Evolutionary conservation across 1,140 invertebrate species (phyloP), one percentile per base, ranked within the genome.

Genomic region (Atta cephalotes): DNA sequence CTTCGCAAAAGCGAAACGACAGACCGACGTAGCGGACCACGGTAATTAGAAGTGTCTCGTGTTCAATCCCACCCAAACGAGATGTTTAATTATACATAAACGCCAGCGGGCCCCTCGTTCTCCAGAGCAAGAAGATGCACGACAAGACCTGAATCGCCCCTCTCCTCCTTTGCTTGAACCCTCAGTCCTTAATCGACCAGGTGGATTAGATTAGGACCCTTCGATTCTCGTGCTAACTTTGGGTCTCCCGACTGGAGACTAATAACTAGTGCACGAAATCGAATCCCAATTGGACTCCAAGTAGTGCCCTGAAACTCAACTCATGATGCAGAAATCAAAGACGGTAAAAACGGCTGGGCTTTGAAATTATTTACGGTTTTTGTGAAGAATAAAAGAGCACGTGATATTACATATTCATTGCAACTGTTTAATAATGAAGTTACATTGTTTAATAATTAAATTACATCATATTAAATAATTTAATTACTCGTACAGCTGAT

Each of bases 181-280:
- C 66, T 81, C 56, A 78, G 84, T 82, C 88, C 92, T 93, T 93
- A 92, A 93, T 93, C 91, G 90, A 51, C 77, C 85, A 89, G 81
- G 89, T 87, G 91, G 91, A 93, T 93, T 93, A 92, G 93, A 93
- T 94, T 94, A 92, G 93, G 90, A 92, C 92, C 77, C 90, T 93
- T 93, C 88, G 90, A 92, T 91, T 91, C 88, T 70, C 76, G 76
- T 62, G 58, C 28, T 86, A 89, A 92, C 88, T 70, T 86, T 88
- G 86, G 86, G 66, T 81, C 87, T 81, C 87, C 68, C 85, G 70
- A 72, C 80, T 65, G 70, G 77, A 65, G 35, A 39, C 76, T 92
- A 92, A 91, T 92, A 90, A 92, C 72, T 78, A 91, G 87, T 90
- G 65, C 84, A 68, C 76, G 53, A 89, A 85, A 87, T 87, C 85